Evolutionary conservation across 2,113 vertebrate genomes (phyloP).

Genomic region (Lycaon pictus): DNA sequence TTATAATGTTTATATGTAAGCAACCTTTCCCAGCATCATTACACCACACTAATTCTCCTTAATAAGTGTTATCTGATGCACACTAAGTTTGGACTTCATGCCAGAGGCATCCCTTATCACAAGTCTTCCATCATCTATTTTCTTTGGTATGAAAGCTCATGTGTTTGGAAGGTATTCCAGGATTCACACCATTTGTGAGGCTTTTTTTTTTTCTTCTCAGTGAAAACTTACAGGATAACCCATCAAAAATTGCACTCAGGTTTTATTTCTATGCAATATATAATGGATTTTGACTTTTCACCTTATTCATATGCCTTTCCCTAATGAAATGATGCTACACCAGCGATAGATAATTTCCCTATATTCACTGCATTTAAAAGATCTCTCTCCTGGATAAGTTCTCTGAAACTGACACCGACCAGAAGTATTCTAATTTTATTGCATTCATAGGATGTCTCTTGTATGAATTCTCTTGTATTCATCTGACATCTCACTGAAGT

Average conservation of each 20-base stretch:
- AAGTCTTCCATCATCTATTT: not conserved
- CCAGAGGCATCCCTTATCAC: not conserved
- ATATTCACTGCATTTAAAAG: conserved; percentile 16
- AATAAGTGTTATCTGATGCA: not conserved
- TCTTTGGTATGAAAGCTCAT: not conserved
- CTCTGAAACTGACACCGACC: conserved; percentile 29
- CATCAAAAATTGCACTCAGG: not conserved
- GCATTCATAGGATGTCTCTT: not conserved
- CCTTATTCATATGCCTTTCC: conserved; percentile 53
- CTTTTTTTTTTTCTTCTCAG: not conserved
- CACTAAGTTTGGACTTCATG: not conserved
- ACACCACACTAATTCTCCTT: not conserved
- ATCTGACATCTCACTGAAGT: not conserved
- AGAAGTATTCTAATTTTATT: not conserved
- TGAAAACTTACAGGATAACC: not conserved
- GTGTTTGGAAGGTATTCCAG: not conserved
- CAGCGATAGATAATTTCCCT: conserved; percentile 25
- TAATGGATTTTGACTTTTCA: conserved; percentile 38
- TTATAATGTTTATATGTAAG: not conserved
- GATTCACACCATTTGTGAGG: not conserved
- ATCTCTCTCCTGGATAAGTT: conserved; percentile 24
- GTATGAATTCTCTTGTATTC: not conserved
- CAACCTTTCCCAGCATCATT: not conserved
- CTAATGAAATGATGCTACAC: conserved; percentile 10
- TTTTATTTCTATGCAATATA: conserved; percentile 22